Percentiles rank a stretch among this genome's conserved stretches.
Evolutionary conservation across 2,888 invertebrate species (phyloP).

Genomic region (Achlya flavicornis): DNA sequence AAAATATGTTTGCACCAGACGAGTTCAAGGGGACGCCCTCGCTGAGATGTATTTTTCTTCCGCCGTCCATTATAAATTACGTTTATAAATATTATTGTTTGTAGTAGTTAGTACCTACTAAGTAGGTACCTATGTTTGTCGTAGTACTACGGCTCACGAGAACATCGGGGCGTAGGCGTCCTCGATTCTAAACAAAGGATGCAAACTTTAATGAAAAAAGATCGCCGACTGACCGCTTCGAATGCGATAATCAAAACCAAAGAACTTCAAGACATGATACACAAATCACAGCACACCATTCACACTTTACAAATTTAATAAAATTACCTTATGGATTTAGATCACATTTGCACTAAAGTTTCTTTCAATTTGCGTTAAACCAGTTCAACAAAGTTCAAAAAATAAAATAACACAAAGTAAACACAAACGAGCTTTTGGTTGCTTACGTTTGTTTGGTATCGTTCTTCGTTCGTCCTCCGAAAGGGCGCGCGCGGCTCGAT

Average conservation of each 20-base stretch:
- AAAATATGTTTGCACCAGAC: slow-evolving; percentile 74
- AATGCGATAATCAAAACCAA: slow-evolving; percentile 47
- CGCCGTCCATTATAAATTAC: slow-evolving; percentile 76
- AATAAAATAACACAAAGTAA: slow-evolving; percentile 55
- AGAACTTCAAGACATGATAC: slow-evolving; percentile 47
- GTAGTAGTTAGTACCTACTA: too few species aligned
- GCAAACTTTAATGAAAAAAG: slow-evolving; percentile 61
- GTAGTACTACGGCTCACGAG: slow-evolving; percentile 43
- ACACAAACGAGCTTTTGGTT: slow-evolving; percentile 52
- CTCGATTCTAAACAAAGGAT: slow-evolving; percentile 78
- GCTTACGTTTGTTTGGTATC: slow-evolving; percentile 27
- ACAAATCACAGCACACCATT: slow-evolving; percentile 46
- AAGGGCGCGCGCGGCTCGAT: slow-evolving; percentile 62
- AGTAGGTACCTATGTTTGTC: too few species aligned
- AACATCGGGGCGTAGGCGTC: slow-evolving; percentile 65
- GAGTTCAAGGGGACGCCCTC: slow-evolving; percentile 75
- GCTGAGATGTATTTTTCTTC: slow-evolving; percentile 69
- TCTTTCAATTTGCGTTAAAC: slow-evolving; percentile 33
- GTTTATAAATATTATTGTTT: slow-evolving; percentile 40
- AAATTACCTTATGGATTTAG: slow-evolving; percentile 26
- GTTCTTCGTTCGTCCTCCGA: slow-evolving; percentile 38
- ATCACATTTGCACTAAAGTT: slow-evolving; percentile 33
- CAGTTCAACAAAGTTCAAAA: slow-evolving; percentile 46
- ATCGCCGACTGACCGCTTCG: slow-evolving; percentile 57
- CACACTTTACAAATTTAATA: not conserved